Evolutionary conservation across 2,113 vertebrate species (phyloP).

Genomic region (Mirounga angustirostris): DNA sequence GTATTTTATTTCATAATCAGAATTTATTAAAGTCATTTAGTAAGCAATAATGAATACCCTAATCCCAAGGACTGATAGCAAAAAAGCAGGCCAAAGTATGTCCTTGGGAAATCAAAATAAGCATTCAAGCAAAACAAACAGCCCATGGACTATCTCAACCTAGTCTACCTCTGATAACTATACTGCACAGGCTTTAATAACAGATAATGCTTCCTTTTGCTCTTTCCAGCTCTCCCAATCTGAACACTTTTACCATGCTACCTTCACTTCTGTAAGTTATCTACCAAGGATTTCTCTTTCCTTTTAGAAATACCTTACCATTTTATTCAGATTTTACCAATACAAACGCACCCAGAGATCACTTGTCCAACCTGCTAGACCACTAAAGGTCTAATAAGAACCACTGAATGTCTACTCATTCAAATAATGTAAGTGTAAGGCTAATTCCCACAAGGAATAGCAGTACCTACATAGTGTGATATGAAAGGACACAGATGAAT

Average conservation of each 20-base stretch:
- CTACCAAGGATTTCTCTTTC: conserved; percentile 36
- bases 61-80: not conserved
- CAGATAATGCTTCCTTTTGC: not conserved
- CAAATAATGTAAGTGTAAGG: not conserved
- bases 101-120: conserved; percentile 35
- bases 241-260: not conserved
- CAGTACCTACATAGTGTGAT: not conserved
- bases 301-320: not conserved
- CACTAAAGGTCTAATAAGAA: not conserved
- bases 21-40: conserved; percentile 16
- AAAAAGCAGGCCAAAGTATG: not conserved
- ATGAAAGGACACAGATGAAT: not conserved
- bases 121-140: conserved; percentile 12
- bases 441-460: not conserved
- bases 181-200: not conserved
- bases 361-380: not conserved
- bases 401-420: conserved; percentile 17
- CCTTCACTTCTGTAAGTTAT: not conserved
- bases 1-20: not conserved
- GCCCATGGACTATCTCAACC: not conserved
- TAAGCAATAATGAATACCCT: not conserved
- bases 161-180: not conserved
- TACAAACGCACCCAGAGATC: not conserved
- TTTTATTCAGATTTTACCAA: conserved; percentile 45
- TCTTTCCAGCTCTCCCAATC: not conserved